Evolutionary conservation across 2,797 vertebrate species (phyloP).

Genomic region (Choloepus didactylus): DNA sequence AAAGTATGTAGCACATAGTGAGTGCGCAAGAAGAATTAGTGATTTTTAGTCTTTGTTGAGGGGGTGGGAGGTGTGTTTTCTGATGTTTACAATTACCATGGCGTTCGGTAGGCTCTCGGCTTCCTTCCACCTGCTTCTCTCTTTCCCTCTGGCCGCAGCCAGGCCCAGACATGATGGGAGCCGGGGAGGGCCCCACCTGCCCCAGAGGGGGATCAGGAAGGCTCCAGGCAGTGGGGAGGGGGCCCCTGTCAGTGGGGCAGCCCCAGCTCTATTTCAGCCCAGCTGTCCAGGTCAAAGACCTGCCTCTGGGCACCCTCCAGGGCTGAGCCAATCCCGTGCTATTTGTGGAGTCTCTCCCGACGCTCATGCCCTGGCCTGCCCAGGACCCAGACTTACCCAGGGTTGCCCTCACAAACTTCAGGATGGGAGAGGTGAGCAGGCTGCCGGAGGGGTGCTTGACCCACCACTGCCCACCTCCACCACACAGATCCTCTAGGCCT

Average conservation of each 20-base stretch:
- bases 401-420: constrained; percentile 30
- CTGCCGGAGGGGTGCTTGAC: neutral
- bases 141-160: neutral
- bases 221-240: constrained; percentile 56
- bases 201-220: constrained; percentile 51
- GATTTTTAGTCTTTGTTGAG: constrained; percentile 15
- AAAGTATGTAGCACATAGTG: neutral
- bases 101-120: neutral
- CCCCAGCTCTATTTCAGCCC: constrained; percentile 70
- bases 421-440: constrained; percentile 52
- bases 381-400: constrained; percentile 48
- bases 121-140: constrained; percentile 65
- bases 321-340: constrained; percentile 33
- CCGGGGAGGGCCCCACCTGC: neutral
- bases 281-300: constrained; percentile 78
- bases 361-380: constrained; percentile 25
- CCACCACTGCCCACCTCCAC: neutral
- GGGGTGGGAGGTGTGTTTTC: neutral
- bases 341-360: constrained; percentile 76
- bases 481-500: neutral
- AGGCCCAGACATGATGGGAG: neutral
- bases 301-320: constrained; percentile 11
- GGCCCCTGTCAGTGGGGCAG: neutral
- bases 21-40: neutral
- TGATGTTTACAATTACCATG: neutral